Percentiles rank a stretch among this genome's conserved stretches.
Conservation (phyloP, 2,113 vertebrate genomes). For the Syrmaticus mikado region DNA sequence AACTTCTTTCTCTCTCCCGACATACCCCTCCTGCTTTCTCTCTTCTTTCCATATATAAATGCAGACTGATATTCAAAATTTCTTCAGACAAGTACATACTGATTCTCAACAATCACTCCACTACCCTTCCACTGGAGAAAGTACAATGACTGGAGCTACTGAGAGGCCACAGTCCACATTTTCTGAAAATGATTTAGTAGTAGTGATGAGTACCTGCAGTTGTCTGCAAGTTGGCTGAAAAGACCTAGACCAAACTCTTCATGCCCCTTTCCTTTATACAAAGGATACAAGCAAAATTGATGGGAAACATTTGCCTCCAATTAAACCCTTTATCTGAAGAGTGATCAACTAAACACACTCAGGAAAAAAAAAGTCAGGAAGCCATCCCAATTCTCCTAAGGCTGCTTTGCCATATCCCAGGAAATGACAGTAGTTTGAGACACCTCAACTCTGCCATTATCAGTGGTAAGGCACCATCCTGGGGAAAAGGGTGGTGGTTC, state of each 20-base stretch:
- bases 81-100: background rate
- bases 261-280: slow-evolving; percentile 9
- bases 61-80: background rate
- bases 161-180: background rate
- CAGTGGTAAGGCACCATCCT: background rate
- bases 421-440: background rate
- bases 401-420: background rate
- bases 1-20: background rate
- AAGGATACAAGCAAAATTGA: background rate
- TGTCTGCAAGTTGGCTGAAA: background rate
- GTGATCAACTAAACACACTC: background rate
- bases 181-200: background rate
- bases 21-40: background rate
- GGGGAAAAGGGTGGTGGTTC: accelerated
- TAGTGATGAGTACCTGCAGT: background rate
- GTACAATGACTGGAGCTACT: background rate
- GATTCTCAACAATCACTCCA: background rate
- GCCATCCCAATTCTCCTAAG: background rate
- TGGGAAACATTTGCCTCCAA: background rate
- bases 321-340: slow-evolving; percentile 15
- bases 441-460: background rate
- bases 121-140: background rate
- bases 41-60: background rate
- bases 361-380: slow-evolving; percentile 24
- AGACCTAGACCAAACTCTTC: background rate